Evolutionary conservation across 1,140 invertebrate species (phyloP).

Genomic region (Carcinoscorpius rotundicauda): DNA sequence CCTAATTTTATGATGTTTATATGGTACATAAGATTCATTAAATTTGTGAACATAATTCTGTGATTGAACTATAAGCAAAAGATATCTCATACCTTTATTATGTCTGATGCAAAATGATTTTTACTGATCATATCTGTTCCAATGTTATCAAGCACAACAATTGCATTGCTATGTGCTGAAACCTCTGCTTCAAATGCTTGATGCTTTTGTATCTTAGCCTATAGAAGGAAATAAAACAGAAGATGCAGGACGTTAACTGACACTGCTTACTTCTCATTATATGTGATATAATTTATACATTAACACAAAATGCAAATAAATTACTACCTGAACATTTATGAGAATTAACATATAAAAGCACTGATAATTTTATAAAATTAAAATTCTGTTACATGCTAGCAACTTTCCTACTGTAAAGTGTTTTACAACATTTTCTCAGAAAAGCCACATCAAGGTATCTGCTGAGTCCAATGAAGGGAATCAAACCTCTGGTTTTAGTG

Average conservation of each 20-base stretch:
- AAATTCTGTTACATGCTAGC: not conserved
- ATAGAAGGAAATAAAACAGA: slow-evolving; percentile 34
- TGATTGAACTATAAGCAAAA: too few relatives aligned
- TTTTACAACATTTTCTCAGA: too few relatives aligned
- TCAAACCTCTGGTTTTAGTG: too few relatives aligned
- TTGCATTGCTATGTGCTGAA: slow-evolving; percentile 93
- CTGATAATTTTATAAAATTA: not conserved
- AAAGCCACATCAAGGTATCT: too few relatives aligned
- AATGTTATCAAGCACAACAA: slow-evolving; percentile 87
- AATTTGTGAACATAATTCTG: too few relatives aligned
- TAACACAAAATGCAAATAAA: too few relatives aligned
- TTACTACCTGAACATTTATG: not conserved
- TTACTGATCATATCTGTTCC: slow-evolving; percentile 95
- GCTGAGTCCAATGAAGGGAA: too few relatives aligned
- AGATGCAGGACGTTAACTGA: too few relatives aligned
- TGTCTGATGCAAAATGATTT: slow-evolving; percentile 87
- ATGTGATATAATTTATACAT: too few relatives aligned
- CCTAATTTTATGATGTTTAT: too few relatives aligned
- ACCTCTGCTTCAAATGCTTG: slow-evolving; percentile 99
- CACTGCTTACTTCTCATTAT: too few relatives aligned
- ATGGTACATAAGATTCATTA: too few relatives aligned
- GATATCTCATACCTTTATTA: slow-evolving; percentile 42
- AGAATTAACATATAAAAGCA: not conserved
- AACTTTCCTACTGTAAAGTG: not conserved
- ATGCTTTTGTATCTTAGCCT: slow-evolving; percentile 99